Evolutionary conservation across 2,888 invertebrate species (phyloP), one percentile per base, ranked within the genome.

Genomic region (Biston betularia): DNA sequence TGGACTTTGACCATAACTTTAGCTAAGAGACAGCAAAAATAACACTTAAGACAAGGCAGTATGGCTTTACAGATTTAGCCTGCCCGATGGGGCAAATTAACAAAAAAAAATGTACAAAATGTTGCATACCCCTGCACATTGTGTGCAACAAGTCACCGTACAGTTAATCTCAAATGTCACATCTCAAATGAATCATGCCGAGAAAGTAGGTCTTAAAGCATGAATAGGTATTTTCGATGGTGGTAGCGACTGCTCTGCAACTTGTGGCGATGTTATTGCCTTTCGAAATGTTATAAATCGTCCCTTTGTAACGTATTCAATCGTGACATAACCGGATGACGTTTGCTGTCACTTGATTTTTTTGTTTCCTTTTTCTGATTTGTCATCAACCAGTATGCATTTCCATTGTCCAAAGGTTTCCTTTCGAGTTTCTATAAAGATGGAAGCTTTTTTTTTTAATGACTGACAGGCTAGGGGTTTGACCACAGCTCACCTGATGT

Each of bases 131-230:
- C 46, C 69, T 68, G 69, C 48, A 33, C 60, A 72, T 72, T 70
- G 72, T 65, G 69, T 75, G 72, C 72, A 74, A 69, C 62, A 53
- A 68, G 63, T 48, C 67, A 70, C 65, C 60, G 15, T 67, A 68
- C 70, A 66, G 72, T 70, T 72, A 72, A 63, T 63, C 57, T 57
- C 42, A 71, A 72, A 72, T 72, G 72, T 72, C 72, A 72, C 70
- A 62, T 68, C 40, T 53, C 0, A 52, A 10, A 68, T 72, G 72
- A 72, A 63, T 72, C 72, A 72, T 61, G 42, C 6, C 58, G 64
- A 12, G 68, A 65, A 72, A 72, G 70, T 68, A 42, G 68, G 62
- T 52, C 66, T 60, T 52, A 46, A 24, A 58, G 63, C 55, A 60
- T 68, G 57, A 60, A 65, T 64, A 63, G 56, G 46, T 63, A 54